phyloP scores from a whole-genome alignment of 2,888 invertebrate genomes.

The Eutolmus rufibarbis region DNA sequence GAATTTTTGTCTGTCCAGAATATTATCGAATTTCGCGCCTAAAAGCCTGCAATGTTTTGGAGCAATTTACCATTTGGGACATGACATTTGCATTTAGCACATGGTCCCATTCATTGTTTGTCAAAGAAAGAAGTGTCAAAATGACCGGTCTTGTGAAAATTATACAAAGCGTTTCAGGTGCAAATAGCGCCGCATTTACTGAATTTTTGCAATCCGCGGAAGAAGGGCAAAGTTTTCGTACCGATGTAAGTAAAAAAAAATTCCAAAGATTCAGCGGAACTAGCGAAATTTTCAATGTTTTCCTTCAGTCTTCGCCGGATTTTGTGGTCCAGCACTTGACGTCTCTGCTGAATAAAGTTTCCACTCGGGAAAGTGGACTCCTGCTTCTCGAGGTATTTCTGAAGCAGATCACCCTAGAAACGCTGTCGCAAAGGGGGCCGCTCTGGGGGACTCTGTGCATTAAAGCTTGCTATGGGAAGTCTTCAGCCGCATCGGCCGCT shows the following conservation, averaged over 20 bases:
- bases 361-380: slow-evolving; percentile 50
- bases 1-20: too few species aligned
- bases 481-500: slow-evolving; percentile 19
- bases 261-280: background rate
- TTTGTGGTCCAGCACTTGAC: slow-evolving; percentile 50
- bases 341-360: slow-evolving; percentile 50
- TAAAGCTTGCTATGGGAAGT: slow-evolving; percentile 52
- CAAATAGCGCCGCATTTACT: slow-evolving; percentile 49
- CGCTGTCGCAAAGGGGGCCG: slow-evolving; percentile 52
- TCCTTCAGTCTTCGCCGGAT: slow-evolving; percentile 40
- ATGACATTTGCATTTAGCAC: background rate
- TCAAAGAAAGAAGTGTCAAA: background rate
- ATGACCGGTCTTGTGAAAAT: slow-evolving; percentile 53
- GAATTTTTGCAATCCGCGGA: slow-evolving; percentile 51
- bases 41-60: background rate
- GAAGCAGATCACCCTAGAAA: slow-evolving; percentile 50
- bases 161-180: slow-evolving; percentile 50
- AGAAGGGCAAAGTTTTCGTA: slow-evolving; percentile 53
- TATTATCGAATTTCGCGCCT: background rate
- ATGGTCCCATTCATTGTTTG: background rate
- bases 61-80: background rate
- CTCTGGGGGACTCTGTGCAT: slow-evolving; percentile 53
- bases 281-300: background rate
- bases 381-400: slow-evolving; percentile 50
- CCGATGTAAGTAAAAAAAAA: slow-evolving; percentile 49